Evolutionary conservation across 2,113 vertebrate species (phyloP), one percentile per base, ranked within the genome.

Genomic region (Pangasianodon hypophthalmus): DNA sequence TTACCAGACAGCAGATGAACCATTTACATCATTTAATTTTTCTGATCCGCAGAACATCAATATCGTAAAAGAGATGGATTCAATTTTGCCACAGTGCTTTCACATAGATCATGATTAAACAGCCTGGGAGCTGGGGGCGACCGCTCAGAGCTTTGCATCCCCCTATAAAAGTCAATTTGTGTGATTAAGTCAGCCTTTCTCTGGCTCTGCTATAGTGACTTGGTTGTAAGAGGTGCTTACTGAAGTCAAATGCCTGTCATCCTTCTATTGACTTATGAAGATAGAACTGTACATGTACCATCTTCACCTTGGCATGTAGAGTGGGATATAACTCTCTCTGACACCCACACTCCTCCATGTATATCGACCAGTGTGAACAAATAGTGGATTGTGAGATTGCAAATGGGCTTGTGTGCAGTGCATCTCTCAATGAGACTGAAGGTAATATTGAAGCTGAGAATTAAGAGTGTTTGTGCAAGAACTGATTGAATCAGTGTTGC

Each of bases 131-230:
- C 92, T 90, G 67, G 88, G 77, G 88, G 82, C 32, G 82, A 89
- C 91, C 88, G 91, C 88, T 75, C 90, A 87, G 88, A 85, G 92
- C 93, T 90, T 85, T 89, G 92, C 80, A 54, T 91, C 88, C 73
- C 89, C 87, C 89, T 94, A 93, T 95, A 95, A 94, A 95, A 95
- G 94, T 95, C 94, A 91, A 94, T 95, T 94, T 94, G 91, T 90
- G 92, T 94, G 94, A 95, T 96, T 96, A 95, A 95, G 94, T 91
- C 80, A 10, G 91, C 92, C 92, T 91, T 93, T 92, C 90, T 50
- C 90, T 58, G 87, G 88, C 87, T 88, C 90, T 90, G 91, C 93
- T 92, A 89, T 93, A 94, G 95, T 94, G 93, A 92, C 93, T 94
- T 94, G 46, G 60, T 91, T 92, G 50, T 85, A 81, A 79, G 84